Evolutionary conservation across 2,888 invertebrate genomes (phyloP), one percentile per base, ranked within the genome.

Genomic region (Gymnosoma rotundatum): DNA sequence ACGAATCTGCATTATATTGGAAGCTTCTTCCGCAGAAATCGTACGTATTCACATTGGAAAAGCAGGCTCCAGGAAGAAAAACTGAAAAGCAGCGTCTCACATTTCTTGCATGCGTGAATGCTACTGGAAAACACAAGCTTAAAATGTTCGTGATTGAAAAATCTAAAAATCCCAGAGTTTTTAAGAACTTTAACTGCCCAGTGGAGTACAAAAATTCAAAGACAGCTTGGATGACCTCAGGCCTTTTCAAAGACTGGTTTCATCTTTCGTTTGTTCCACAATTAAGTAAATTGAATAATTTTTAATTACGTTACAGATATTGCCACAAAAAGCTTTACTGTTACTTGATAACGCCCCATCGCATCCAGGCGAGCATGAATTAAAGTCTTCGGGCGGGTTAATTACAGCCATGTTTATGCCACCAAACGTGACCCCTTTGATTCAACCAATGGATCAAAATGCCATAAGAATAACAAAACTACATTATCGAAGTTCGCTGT

Each of bases 271-370:
- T 48, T 48, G 48, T 48, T n/a, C 25, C 25, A 25, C 25, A 25
- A 25, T 1, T 25, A 25, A 25, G 25, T 25, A 25, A 25, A 25
- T 25, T 25, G 25, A 25, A 25, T 25, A 1, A 25, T 25, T 25
- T 25, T 25, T 25, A 25, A 25, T 25, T 25, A 25, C 25, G 25
- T 25, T 25, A 25, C 2, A 4, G 25, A 25, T 25, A 25, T n/a
- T 48, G n/a, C 48, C 48, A 48, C 14, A n/a, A 58, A 58, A 58
- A 58, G 56, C 56, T 18, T 18, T 58, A 14, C 56, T 58, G 21
- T 18, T 58, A 16, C 61, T 61, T 61, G 61, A 61, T 61, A 61
- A 61, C 42, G 61, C 61, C n/a, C 61, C 38, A 36, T 61, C n/a
- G 18, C 61, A 61, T 54, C 54, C 21, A 14, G 21, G 18, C 42